Evolutionary conservation across 1,140 invertebrate species (phyloP).

Genomic region (Sminthurinus signatus): DNA sequence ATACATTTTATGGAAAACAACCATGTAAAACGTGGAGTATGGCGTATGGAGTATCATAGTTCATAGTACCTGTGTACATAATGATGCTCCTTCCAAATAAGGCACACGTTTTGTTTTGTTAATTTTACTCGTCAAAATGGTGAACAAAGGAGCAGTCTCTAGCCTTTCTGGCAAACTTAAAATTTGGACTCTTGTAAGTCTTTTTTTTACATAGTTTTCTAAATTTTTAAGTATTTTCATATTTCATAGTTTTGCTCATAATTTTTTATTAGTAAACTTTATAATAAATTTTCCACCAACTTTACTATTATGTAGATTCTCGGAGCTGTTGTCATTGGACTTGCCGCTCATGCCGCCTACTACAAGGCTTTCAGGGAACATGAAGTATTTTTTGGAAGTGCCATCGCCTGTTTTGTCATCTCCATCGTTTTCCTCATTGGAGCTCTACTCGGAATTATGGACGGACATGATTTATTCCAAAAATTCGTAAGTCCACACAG

Average conservation of each 20-base stretch:
- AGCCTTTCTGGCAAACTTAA: not conserved
- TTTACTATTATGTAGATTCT: too few relatives aligned
- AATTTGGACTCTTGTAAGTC: slow-evolving; percentile 5
- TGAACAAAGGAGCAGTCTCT: slow-evolving; percentile 7
- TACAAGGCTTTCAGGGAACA: slow-evolving; percentile 1
- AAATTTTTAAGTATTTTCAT: not conserved
- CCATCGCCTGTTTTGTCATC: slow-evolving; percentile 4
- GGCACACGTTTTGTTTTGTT: not conserved
- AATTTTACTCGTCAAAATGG: not conserved
- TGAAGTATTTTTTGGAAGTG: slow-evolving; percentile 14
- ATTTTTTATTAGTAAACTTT: not conserved
- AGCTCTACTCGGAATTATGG: slow-evolving; percentile 4
- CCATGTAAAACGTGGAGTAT: not conserved
- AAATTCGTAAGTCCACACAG: not conserved
- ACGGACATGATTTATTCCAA: slow-evolving; percentile 3
- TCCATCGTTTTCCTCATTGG: not conserved
- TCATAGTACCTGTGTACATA: too few relatives aligned
- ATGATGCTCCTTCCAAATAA: too few relatives aligned
- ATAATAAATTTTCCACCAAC: not conserved
- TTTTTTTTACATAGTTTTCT: not conserved
- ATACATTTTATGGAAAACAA: too few relatives aligned
- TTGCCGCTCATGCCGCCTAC: not conserved
- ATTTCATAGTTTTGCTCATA: not conserved
- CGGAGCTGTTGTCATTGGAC: slow-evolving; percentile 5
- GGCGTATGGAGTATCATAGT: too few relatives aligned